Conservation (phyloP, 2,888 invertebrate genomes). For the Lasiommata megera region DNA sequence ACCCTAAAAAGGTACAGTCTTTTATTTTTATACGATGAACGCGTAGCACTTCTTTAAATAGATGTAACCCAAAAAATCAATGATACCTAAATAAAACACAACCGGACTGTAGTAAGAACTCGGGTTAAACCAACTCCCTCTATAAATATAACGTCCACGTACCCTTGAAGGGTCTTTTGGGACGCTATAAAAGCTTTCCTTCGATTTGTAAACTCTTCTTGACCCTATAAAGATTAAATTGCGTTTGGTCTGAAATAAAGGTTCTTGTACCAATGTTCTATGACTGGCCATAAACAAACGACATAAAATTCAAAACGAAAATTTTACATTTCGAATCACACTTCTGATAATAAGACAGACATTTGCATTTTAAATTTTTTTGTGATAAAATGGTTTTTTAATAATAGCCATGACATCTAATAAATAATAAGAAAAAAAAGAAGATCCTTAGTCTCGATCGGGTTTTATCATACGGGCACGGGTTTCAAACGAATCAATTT, state of each 20-base stretch:
- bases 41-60: background rate
- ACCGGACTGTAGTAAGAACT: background rate
- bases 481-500: too few relatives aligned
- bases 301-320: background rate
- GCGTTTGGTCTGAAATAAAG: background rate
- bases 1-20: too few relatives aligned
- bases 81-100: conserved; percentile 4
- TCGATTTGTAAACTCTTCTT: conserved; percentile 20
- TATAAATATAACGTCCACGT: conserved; percentile 44
- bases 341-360: too few relatives aligned
- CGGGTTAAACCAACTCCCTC: conserved; percentile 35
- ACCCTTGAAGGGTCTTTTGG: conserved; percentile 37
- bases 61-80: background rate
- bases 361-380: too few relatives aligned
- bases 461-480: too few relatives aligned
- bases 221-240: conserved; percentile 7
- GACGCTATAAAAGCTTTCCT: conserved; percentile 35
- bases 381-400: too few relatives aligned
- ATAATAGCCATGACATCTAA: too few relatives aligned
- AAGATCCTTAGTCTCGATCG: too few relatives aligned
- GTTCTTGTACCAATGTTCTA: background rate
- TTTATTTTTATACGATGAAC: background rate
- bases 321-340: too few relatives aligned
- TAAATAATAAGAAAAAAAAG: too few relatives aligned
- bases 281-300: background rate